Conservation (phyloP, 30 jellyfish, hydroid and myxozoan genomes). For the Clytia hemisphaerica region DNA sequence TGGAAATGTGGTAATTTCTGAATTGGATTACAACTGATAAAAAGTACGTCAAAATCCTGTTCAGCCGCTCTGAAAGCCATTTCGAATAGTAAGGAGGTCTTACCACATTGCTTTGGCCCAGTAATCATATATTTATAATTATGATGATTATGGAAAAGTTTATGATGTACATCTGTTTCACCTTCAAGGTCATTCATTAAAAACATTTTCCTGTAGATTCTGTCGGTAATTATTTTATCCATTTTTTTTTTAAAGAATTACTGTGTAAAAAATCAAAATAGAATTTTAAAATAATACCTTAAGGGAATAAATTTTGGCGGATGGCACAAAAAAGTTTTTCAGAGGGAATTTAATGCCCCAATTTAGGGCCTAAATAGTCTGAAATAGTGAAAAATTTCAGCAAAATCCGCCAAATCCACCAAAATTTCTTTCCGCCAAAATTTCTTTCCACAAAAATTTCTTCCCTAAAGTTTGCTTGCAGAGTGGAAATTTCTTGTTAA, state of each 20-base stretch:
- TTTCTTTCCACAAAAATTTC: too few relatives aligned
- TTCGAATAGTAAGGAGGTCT: constrained; percentile 29
- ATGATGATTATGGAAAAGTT: background rate
- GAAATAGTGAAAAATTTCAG: too few relatives aligned
- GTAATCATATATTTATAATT: constrained; percentile 12
- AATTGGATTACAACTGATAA: background rate
- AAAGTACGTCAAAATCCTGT: background rate
- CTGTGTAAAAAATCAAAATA: too few relatives aligned
- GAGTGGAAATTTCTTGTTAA: too few relatives aligned
- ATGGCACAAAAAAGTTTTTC: too few relatives aligned
- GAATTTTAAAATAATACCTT: too few relatives aligned
- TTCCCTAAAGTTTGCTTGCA: too few relatives aligned
- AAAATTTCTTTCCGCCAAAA: too few relatives aligned
- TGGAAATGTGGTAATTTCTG: constrained; percentile 11
- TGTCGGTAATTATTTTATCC: background rate
- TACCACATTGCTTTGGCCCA: constrained; percentile 24
- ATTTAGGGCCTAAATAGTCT: too few relatives aligned
- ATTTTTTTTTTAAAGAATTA: background rate
- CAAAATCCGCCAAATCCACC: too few relatives aligned
- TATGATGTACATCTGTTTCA: background rate
- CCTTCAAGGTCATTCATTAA: background rate
- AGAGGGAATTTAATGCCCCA: too few relatives aligned
- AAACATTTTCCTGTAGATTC: background rate
- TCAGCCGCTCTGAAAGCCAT: constrained; percentile 23
- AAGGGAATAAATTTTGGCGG: too few relatives aligned